Evolutionary conservation across 2,888 invertebrate species (phyloP), one percentile per base, ranked within the genome.

Genomic region (Drosophila cognata): DNA sequence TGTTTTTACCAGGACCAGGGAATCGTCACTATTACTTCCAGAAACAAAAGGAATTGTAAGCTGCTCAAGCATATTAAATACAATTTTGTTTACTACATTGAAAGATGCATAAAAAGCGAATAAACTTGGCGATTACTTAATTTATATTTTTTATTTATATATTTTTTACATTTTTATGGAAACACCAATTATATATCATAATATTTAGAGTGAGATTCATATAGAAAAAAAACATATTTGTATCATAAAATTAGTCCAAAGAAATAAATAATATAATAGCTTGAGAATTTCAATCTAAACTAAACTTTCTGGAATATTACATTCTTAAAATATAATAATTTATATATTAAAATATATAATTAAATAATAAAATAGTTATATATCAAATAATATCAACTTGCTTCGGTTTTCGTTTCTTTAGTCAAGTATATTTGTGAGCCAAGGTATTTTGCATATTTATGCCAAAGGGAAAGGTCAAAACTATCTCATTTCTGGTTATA

Each of bases 11-110:
- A 0, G 91, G 91, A 5, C 83, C 90, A 0, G 21, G 21, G 0
- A 81, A 90, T 64, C 86, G 92, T 10, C 81, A 76, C 35, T 70
- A 73, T 28, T 83, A 79, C 35, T 74, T 88, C 21, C 60, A 72
- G 41, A 67, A 28, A 6, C 61, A 64, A 29, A 69, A 69, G 57
- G 52, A 67, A 25, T 8, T n/a, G 36, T 59, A 25, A 52, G 41
- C 29, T 46, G 16, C 25, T 8, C 4, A 21, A 4, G 35, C 7
- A 13, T 18, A 18, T 4, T 1, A 4, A 46, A 25, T 43, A 16
- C 1, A 43, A 25, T 25, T 28, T 25, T 6, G 18, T n/a, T 2
- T 0, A 3, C 1, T 21, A n/a, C 6, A 11, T 21, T n/a, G 10
- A 41, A 5, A 10, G n/a, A 5, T 5, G 41, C 21, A 21, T 6